A percentile compares a stretch with the other conserved stretches of the same genome.
Evolutionary conservation across 1,140 invertebrate species (phyloP).

Genomic region (Chrysopa pallens): DNA sequence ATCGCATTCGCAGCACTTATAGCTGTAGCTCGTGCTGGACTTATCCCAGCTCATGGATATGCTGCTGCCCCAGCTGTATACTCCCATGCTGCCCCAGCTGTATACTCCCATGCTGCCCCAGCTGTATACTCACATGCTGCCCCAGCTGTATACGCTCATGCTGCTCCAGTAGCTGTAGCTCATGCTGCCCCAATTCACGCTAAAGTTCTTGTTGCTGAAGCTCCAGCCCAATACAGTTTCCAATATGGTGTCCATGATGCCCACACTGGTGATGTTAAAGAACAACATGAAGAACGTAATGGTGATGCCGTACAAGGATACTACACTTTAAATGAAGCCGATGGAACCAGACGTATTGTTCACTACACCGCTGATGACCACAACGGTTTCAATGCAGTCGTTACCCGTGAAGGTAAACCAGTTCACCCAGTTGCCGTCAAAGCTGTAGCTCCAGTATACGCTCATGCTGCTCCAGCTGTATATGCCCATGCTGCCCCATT

Average conservation of each 20-base stretch:
- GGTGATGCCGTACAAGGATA: slow-evolving; percentile 29
- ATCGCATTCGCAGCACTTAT: no score
- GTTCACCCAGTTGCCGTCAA: slow-evolving; percentile 1
- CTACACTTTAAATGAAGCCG: slow-evolving; percentile 22
- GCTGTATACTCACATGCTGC: no score
- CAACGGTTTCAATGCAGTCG: slow-evolving; percentile 22
- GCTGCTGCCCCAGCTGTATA: no score
- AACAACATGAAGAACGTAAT: slow-evolving; percentile 28
- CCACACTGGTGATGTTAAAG: slow-evolving; percentile 27
- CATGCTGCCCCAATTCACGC: no score
- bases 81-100: no score
- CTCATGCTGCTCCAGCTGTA: background rate
- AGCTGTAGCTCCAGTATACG: background rate
- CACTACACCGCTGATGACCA: slow-evolving; percentile 21
- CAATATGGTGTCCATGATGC: slow-evolving; percentile 21
- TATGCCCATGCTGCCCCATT: background rate
- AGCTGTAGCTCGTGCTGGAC: no score
- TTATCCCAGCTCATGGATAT: no score
- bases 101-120: no score
- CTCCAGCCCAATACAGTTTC: slow-evolving; percentile 25
- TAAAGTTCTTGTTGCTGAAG: slow-evolving; percentile 9
- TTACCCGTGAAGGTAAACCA: slow-evolving; percentile 5
- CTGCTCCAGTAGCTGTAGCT: no score
- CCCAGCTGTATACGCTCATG: no score
- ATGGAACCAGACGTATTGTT: slow-evolving; percentile 11